These are phyloP conservation scores for Noctua janthe DNA, from an alignment of 2,888 invertebrate genomes.

Conservation along the genomic window DNA sequence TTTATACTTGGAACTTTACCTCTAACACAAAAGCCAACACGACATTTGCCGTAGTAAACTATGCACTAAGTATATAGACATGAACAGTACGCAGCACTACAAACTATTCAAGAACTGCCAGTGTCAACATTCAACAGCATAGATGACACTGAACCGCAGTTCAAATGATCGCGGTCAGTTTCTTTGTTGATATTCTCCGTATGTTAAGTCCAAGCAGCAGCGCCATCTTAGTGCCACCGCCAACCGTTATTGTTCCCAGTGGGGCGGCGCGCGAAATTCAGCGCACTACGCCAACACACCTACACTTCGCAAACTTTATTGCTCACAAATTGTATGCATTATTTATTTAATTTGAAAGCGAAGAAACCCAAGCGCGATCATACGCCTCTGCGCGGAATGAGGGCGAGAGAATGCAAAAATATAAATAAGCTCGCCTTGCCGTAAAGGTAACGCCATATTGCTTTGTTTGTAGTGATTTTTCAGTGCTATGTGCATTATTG, in stretches of 20 bases:
- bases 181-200: background rate
- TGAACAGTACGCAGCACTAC: too few species aligned
- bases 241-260: constrained; percentile 86
- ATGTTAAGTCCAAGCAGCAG: constrained; percentile 41
- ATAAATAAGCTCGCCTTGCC: constrained; percentile 64
- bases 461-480: constrained; percentile 51
- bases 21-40: background rate
- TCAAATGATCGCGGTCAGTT: background rate
- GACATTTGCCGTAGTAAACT: too few species aligned
- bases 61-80: too few species aligned
- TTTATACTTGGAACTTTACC: background rate
- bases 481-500: constrained; percentile 7
- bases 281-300: constrained; percentile 80
- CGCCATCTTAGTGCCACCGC: constrained; percentile 76
- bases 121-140: background rate
- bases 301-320: constrained; percentile 87
- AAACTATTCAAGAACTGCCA: background rate
- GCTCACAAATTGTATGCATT: constrained; percentile 90
- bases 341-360: constrained; percentile 90
- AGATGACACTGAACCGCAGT: background rate
- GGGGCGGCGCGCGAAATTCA: constrained; percentile 84
- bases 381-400: constrained; percentile 73
- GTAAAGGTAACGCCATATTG: constrained; percentile 54
- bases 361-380: constrained; percentile 87
- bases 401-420: constrained; percentile 69